These are phyloP conservation scores for Perca schrenkii DNA, from an alignment of 2,113 vertebrate species.

Conservation along the genomic window DNA sequence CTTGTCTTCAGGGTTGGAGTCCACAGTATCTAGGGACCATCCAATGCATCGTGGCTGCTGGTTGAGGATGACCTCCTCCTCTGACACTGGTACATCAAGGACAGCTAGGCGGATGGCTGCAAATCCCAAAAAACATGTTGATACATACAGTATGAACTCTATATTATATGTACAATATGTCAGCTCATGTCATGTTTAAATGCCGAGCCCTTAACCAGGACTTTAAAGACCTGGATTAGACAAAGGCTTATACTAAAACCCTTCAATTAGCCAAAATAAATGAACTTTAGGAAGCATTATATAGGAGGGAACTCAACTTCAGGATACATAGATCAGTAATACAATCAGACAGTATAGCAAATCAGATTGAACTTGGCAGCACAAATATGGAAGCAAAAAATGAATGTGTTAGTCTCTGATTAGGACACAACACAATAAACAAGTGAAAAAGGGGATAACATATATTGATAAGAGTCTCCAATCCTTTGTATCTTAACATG, in stretches of 20 bases:
- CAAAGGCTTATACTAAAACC: neutral
- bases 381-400: neutral
- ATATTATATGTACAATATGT: neutral
- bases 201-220: neutral
- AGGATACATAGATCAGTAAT: neutral
- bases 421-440: neutral
- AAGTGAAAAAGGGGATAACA: neutral
- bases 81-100: constrained; percentile 71
- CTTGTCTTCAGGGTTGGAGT: constrained; percentile 23
- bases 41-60: constrained; percentile 36
- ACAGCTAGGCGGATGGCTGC: constrained; percentile 80
- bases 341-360: neutral
- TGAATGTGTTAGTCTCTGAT: neutral
- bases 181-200: neutral
- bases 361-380: neutral
- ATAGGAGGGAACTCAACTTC: neutral
- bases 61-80: constrained; percentile 78
- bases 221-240: neutral
- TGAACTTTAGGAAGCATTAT: neutral
- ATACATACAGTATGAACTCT: neutral
- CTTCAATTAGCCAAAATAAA: constrained; percentile 4
- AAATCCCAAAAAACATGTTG: constrained; percentile 20
- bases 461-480: neutral
- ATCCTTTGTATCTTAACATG: neutral
- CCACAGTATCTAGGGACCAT: constrained; percentile 69